Evolutionary conservation across 2,113 vertebrate genomes (phyloP).

Genomic region (Festucalex cinctus): DNA sequence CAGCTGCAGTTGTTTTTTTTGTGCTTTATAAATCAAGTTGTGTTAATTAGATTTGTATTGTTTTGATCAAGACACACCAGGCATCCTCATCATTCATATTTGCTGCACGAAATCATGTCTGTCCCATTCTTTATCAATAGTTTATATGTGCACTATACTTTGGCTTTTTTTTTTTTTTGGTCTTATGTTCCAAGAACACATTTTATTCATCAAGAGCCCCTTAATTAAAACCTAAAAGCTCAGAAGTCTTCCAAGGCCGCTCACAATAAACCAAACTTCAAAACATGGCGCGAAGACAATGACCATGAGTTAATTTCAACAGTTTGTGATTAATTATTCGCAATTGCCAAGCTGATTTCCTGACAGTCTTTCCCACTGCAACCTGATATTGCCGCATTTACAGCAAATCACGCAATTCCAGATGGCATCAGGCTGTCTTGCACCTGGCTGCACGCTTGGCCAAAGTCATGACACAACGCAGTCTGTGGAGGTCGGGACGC

Average conservation of each 20-base stretch:
- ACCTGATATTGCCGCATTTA: constrained; percentile 43
- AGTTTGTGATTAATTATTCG: constrained; percentile 9
- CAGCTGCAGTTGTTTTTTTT: too few species aligned
- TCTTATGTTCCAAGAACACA: too few species aligned
- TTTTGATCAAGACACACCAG: too few species aligned
- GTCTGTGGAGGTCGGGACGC: constrained; percentile 20
- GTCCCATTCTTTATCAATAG: too few species aligned
- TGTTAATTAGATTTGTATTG: too few species aligned
- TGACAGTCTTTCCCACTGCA: constrained; percentile 31
- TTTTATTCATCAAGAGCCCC: too few species aligned
- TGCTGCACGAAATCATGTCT: too few species aligned
- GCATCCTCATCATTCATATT: too few species aligned
- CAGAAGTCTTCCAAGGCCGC: neutral
- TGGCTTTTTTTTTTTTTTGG: too few species aligned
- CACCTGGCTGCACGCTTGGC: constrained; percentile 52
- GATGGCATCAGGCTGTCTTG: constrained; percentile 29
- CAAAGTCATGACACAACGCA: constrained; percentile 49
- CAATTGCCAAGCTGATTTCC: constrained; percentile 31
- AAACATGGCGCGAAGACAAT: constrained; percentile 3
- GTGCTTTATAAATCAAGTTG: too few species aligned
- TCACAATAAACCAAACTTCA: neutral
- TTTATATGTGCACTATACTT: too few species aligned
- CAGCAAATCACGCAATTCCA: constrained; percentile 54
- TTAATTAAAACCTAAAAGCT: constrained; percentile 1
- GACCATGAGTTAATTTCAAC: neutral